Evolutionary conservation across 2,113 vertebrate genomes (phyloP).

Genomic region (Ammodytes marinus): DNA sequence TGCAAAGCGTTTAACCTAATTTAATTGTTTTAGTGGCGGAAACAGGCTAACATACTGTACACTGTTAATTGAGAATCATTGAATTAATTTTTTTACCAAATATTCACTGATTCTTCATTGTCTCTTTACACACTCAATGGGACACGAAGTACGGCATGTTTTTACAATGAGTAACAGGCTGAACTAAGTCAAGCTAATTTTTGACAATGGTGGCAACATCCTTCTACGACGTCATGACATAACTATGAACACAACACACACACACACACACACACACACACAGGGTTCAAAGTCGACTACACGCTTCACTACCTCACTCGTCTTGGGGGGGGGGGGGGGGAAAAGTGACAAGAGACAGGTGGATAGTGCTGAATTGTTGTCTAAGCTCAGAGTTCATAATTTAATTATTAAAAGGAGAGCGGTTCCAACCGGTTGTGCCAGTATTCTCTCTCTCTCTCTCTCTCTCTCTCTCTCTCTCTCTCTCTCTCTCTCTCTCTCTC

Average conservation of each 20-base stretch:
- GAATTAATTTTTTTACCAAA: not conserved
- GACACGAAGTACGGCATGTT: not conserved
- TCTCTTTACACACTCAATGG: not conserved
- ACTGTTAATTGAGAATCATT: not conserved
- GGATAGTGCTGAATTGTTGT: conserved; percentile 9
- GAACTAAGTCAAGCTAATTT: not conserved
- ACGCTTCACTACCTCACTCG: not conserved
- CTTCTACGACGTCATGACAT: not conserved
- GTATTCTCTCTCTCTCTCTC: conserved; percentile 42
- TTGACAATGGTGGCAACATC: not conserved
- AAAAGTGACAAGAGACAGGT: conserved; percentile 1
- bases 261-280: too few relatives aligned
- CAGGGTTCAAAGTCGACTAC: conserved; percentile 14
- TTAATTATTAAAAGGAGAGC: conserved; percentile 79
- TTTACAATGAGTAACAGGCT: too few relatives aligned
- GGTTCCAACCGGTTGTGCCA: conserved; percentile 77
- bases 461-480: conserved; percentile 45
- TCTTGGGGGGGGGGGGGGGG: not conserved
- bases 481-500: conserved; percentile 21
- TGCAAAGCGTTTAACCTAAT: too few relatives aligned
- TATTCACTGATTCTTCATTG: not conserved
- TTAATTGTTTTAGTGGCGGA: too few relatives aligned
- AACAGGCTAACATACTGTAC: too few relatives aligned
- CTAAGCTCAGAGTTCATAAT: conserved; percentile 56
- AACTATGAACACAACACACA: not conserved